These are phyloP conservation scores for Polylopha cassiicola DNA, from an alignment of 2,888 invertebrate genomes.

Conservation along the genomic window DNA sequence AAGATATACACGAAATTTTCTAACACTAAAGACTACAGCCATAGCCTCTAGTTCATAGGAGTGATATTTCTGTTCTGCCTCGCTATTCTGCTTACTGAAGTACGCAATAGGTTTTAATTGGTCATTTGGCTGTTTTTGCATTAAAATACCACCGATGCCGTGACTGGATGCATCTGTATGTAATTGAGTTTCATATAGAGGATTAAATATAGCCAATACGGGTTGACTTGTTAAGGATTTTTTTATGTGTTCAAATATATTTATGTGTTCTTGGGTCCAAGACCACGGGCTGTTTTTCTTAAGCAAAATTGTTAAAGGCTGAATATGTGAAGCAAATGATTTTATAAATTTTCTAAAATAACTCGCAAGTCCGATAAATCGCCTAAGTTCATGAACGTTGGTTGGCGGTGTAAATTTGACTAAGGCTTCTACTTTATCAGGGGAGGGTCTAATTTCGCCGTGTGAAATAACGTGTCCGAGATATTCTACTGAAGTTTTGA, in stretches of 20 bases:
- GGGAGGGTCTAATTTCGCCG: constrained; percentile 8
- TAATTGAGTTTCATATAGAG: not conserved
- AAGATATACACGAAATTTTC: constrained; percentile 17
- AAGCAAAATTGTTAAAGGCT: constrained; percentile 25
- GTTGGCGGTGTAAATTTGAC: not conserved
- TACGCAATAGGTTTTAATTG: too few species aligned
- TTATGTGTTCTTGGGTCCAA: constrained; percentile 25
- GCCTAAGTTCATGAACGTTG: constrained; percentile 12
- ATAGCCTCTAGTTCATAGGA: constrained; percentile 22
- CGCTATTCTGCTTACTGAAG: not conserved
- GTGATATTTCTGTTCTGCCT: constrained; percentile 19
- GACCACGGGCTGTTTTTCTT: constrained; percentile 22
- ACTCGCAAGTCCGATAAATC: constrained; percentile 25
- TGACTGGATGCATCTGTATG: constrained; percentile 7
- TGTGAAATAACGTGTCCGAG: constrained; percentile 11
- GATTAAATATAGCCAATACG: constrained; percentile 5
- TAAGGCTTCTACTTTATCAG: constrained; percentile 11
- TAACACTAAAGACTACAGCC: constrained; percentile 20
- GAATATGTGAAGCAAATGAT: constrained; percentile 23
- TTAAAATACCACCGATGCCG: not conserved
- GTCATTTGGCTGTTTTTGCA: not conserved
- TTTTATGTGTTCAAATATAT: constrained; percentile 5
- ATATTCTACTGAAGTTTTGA: constrained; percentile 2
- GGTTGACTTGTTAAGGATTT: not conserved
- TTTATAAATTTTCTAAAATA: constrained; percentile 29